A percentile compares a stretch with the other conserved stretches of the same genome.
phyloP scores from a whole-genome alignment of 2,888 invertebrate genomes.

The Ennomos fuscantarius region DNA sequence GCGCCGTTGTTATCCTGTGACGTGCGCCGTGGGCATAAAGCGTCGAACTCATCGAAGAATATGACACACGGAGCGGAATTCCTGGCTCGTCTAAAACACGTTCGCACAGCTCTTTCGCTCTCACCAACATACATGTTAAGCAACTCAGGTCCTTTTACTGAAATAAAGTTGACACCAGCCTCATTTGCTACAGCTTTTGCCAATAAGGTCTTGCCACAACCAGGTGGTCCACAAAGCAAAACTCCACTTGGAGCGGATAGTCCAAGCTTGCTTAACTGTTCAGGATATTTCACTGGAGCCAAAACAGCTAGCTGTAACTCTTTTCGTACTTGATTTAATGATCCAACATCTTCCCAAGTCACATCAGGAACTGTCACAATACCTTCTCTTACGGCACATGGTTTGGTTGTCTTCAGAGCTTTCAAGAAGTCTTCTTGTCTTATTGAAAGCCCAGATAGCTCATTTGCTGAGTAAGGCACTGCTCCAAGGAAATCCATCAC shows the following conservation, averaged over 20 bases:
- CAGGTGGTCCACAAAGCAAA: constrained; percentile 98
- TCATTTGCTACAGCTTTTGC: constrained; percentile 99
- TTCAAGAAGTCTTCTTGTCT: constrained; percentile 90
- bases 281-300: constrained; percentile 95
- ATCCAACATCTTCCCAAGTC: constrained; percentile 98
- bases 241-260: constrained; percentile 94
- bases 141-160: constrained; percentile 99
- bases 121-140: constrained; percentile 99
- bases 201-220: constrained; percentile 97
- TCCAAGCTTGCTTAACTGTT: constrained; percentile 91
- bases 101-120: constrained; percentile 98
- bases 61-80: constrained; percentile 99
- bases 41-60: constrained; percentile 99
- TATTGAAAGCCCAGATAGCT: constrained; percentile 88
- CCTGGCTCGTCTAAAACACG: constrained; percentile 96
- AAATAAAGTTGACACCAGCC: constrained; percentile 99
- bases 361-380: constrained; percentile 99
- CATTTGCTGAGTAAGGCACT: constrained; percentile 86
- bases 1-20: constrained; percentile 90
- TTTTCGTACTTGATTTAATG: constrained; percentile 93
- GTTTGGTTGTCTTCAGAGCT: constrained; percentile 93
- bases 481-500: constrained; percentile 88
- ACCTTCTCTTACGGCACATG: constrained; percentile 97
- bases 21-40: constrained; percentile 95
- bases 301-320: constrained; percentile 96